Conservation (phyloP, 2,113 vertebrate genomes). For the Ibidorhyncha struthersii region DNA sequence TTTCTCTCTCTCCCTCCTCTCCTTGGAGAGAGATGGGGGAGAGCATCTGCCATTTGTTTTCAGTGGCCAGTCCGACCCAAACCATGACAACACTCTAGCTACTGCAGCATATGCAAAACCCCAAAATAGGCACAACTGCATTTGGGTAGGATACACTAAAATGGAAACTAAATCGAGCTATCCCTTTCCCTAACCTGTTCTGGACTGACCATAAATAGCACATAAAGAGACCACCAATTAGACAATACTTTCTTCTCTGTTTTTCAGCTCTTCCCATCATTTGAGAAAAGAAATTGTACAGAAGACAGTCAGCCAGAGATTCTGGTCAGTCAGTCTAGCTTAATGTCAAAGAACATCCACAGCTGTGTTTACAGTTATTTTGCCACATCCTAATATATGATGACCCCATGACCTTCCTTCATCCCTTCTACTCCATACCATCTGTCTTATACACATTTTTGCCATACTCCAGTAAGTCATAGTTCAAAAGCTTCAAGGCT, state of each 20-base stretch:
- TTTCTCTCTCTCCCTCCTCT: too few species aligned
- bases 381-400: not conserved
- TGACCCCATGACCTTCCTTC: not conserved
- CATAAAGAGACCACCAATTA: not conserved
- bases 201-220: not conserved
- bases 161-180: fast-evolving
- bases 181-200: not conserved
- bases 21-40: too few species aligned
- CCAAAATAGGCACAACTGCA: not conserved
- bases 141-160: not conserved
- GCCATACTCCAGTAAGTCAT: not conserved
- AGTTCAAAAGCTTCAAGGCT: not conserved
- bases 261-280: not conserved
- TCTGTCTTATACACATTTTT: not conserved
- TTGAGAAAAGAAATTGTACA: not conserved
- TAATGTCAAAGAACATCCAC: not conserved
- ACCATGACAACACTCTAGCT: not conserved
- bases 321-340: not conserved
- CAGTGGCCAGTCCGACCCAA: too few species aligned
- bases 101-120: not conserved
- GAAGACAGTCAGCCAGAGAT: not conserved
- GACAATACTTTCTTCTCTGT: fast-evolving
- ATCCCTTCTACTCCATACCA: not conserved
- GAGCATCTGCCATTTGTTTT: too few species aligned
- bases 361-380: not conserved